Evolutionary conservation across 2,888 invertebrate species (phyloP).

Genomic region (Rotaria macrura): DNA sequence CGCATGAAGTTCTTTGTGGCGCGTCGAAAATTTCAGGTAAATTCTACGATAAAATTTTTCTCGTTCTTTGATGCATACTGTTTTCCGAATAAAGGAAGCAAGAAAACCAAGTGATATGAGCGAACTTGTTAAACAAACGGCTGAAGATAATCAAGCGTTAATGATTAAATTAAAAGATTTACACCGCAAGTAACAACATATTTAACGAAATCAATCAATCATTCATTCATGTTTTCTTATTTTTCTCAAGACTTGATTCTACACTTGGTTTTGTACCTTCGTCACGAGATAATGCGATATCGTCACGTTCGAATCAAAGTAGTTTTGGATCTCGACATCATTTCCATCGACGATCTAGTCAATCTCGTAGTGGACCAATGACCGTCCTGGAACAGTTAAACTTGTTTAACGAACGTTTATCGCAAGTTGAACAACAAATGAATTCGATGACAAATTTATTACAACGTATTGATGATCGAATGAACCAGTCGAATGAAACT

Average conservation of each 20-base stretch:
- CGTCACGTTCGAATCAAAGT: background rate
- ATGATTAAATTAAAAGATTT: background rate
- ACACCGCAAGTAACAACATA: background rate
- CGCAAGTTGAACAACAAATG: background rate
- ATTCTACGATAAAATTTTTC: background rate
- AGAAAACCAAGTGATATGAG: conserved; percentile 1
- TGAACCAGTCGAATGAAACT: background rate
- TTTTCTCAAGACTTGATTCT: background rate
- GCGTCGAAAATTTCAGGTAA: conserved; percentile 15
- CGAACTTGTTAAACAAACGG: conserved; percentile 5
- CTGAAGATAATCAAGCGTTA: conserved; percentile 20
- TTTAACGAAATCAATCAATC: background rate
- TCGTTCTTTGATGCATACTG: background rate
- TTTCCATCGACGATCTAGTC: background rate
- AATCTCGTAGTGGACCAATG: background rate
- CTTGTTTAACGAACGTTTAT: background rate
- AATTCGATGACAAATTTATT: background rate
- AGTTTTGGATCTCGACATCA: background rate
- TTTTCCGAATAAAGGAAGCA: background rate
- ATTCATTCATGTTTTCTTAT: background rate
- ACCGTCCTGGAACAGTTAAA: background rate
- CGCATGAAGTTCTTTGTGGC: conserved; percentile 22
- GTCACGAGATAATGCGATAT: background rate
- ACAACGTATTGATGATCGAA: background rate
- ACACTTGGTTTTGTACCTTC: background rate